Evolutionary conservation across 2,797 vertebrate genomes (phyloP).

Genomic region (Borostomias antarcticus): DNA sequence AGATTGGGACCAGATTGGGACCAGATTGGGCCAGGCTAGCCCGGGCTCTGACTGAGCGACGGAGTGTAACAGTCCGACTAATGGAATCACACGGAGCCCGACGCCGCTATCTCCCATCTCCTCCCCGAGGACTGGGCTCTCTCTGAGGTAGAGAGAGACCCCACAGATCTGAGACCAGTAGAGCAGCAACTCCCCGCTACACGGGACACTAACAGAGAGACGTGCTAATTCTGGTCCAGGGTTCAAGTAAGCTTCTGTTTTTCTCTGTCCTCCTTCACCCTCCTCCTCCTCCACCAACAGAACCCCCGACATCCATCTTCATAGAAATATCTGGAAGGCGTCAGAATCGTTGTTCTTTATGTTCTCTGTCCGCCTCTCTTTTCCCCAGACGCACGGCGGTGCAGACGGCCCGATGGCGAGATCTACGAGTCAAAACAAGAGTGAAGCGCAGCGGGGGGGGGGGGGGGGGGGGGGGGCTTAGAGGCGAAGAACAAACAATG

Average conservation of each 20-base stretch:
- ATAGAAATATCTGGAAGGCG: conserved; percentile 50
- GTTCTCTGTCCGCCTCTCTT: conserved; percentile 43
- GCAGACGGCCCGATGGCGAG: conserved; percentile 46
- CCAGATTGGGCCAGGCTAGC: conserved; percentile 52
- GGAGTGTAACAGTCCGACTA: conserved; percentile 58
- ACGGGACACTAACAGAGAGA: not conserved
- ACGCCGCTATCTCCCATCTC: not conserved
- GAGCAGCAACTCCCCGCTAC: not conserved
- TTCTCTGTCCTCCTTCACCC: conserved; percentile 5
- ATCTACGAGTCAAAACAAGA: conserved; percentile 39
- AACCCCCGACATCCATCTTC: conserved; percentile 50
- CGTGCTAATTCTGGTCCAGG: not conserved
- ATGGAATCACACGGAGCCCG: conserved; percentile 43
- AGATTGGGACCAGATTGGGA: conserved; percentile 73
- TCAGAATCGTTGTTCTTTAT: conserved; percentile 42
- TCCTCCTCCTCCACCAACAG: conserved; percentile 17
- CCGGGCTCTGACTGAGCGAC: conserved; percentile 55
- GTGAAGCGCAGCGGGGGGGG: too few species aligned
- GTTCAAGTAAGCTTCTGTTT: not conserved
- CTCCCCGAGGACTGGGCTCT: not conserved
- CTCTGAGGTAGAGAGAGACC: too few species aligned
- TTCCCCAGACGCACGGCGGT: conserved; percentile 52
- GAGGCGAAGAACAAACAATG: conserved; percentile 58
- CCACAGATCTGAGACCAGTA: conserved; percentile 36
- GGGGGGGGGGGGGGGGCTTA: conserved; percentile 42